A percentile compares a stretch with the other conserved stretches of the same genome.
Evolutionary conservation across 2,888 invertebrate genomes (phyloP).

Genomic region (Dasypogon diadema): DNA sequence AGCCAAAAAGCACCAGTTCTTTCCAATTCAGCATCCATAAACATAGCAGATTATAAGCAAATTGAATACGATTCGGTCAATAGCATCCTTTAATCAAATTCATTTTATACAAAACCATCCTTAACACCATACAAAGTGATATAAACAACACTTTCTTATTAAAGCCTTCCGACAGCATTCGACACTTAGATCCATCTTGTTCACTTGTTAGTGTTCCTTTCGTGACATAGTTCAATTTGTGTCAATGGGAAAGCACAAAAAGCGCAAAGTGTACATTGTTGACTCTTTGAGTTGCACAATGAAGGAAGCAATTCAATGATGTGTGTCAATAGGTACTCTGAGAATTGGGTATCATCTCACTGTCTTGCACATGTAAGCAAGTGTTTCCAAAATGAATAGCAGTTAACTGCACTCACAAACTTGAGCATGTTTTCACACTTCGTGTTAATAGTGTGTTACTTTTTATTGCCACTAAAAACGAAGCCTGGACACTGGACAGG

Average conservation of each 20-base stretch:
- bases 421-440: neutral
- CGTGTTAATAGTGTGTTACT: too few relatives aligned
- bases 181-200: neutral
- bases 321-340: constrained; percentile 19
- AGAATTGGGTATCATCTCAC: neutral
- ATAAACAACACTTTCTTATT: too few relatives aligned
- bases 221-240: constrained; percentile 4
- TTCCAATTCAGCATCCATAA: too few relatives aligned
- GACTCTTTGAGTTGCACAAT: neutral
- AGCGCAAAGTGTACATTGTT: constrained; percentile 3
- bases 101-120: too few relatives aligned
- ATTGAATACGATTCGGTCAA: too few relatives aligned
- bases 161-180: too few relatives aligned
- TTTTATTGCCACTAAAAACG: too few relatives aligned
- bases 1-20: too few relatives aligned
- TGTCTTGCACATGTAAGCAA: neutral
- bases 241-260: neutral
- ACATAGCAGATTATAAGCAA: too few relatives aligned
- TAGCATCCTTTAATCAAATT: too few relatives aligned
- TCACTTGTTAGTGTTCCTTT: neutral
- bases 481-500: too few relatives aligned
- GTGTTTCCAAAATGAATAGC: neutral
- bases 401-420: neutral
- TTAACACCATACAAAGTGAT: too few relatives aligned
- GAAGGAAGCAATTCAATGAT: neutral